Conservation (phyloP, 2,113 vertebrate genomes). For the Rutilus rutilus region DNA sequence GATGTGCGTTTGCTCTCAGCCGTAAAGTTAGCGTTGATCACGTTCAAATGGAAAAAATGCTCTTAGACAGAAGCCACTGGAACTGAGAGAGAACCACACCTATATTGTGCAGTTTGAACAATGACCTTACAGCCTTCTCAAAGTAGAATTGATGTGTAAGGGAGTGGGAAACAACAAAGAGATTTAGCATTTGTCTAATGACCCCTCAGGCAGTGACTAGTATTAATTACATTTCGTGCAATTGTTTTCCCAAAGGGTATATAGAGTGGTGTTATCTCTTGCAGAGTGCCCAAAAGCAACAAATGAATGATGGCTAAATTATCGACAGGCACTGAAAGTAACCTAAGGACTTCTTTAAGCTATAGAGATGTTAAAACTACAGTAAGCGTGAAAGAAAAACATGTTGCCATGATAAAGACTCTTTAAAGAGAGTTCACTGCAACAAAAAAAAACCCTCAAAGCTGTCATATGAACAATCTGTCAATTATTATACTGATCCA, state of each 20-base stretch:
- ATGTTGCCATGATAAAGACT: background rate
- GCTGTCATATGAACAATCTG: no score
- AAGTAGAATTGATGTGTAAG: background rate
- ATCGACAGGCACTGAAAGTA: constrained; percentile 7
- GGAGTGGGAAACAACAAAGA: constrained; percentile 13
- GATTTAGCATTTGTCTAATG: constrained; percentile 17
- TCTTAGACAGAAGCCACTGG: background rate
- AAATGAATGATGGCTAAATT: constrained; percentile 29
- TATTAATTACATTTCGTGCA: constrained; percentile 25
- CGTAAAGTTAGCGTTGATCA: background rate
- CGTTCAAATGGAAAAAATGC: background rate
- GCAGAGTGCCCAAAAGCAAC: constrained; percentile 30
- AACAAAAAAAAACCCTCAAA: no score
- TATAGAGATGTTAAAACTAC: background rate
- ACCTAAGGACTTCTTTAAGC: constrained; percentile 17
- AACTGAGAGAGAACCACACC: background rate
- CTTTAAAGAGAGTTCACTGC: background rate
- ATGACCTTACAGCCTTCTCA: background rate
- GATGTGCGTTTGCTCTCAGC: no score
- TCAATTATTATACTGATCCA: background rate
- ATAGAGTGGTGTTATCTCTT: constrained; percentile 23
- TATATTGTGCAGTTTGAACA: background rate
- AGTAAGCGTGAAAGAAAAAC: background rate
- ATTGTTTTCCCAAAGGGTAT: constrained; percentile 38
- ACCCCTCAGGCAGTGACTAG: constrained; percentile 14